Conservation (phyloP, 2,797 vertebrate genomes). For the Coracias cyanogaster region DNA sequence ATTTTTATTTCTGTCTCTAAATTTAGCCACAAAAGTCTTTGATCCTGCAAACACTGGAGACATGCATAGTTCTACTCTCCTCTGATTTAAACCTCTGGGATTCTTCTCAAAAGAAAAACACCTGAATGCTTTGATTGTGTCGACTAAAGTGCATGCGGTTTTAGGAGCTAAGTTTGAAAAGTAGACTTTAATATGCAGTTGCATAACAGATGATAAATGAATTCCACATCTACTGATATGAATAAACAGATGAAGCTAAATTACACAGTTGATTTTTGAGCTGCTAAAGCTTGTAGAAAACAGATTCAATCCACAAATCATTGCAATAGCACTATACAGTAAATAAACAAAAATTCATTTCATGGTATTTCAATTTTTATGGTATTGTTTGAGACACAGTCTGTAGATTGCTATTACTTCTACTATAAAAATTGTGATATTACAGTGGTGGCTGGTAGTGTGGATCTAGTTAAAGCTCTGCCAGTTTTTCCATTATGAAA, state of each 20-base stretch:
- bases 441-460: background rate
- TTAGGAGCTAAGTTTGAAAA: background rate
- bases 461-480: conserved; percentile 29
- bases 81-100: background rate
- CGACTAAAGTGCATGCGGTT: background rate
- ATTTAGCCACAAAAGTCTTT: background rate
- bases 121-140: background rate
- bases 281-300: background rate
- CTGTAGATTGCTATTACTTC: conserved; percentile 8
- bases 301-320: conserved; percentile 14
- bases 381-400: background rate
- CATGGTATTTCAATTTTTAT: conserved; percentile 63
- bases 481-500: background rate
- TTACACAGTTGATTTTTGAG: background rate
- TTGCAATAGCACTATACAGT: background rate
- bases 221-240: background rate
- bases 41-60: background rate
- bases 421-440: conserved; percentile 37
- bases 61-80: background rate
- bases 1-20: background rate
- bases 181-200: background rate
- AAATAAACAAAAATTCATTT: conserved; percentile 66
- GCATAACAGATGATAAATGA: background rate
- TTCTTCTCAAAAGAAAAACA: background rate
- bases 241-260: background rate